Evolutionary conservation across 2,113 vertebrate genomes (phyloP).

Genomic region (Acrocephalus arundinaceus): DNA sequence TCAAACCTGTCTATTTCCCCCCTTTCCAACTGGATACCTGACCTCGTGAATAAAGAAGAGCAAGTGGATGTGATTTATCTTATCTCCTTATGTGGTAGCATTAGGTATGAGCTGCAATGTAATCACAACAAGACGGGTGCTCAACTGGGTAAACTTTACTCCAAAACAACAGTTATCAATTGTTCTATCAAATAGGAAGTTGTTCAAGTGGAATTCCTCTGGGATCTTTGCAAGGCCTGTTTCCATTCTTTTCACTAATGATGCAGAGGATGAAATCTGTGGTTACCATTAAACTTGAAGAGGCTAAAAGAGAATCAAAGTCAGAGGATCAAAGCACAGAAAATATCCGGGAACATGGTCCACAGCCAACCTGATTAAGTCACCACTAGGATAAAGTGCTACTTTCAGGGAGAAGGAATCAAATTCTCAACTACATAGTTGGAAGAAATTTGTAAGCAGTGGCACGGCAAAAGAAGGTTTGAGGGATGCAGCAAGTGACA

Average conservation of each 20-base stretch:
- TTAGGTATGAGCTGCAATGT: neutral
- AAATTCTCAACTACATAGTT: neutral
- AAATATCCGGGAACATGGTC: neutral
- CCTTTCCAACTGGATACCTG: neutral
- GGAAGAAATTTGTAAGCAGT: neutral
- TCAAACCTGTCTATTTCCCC: neutral
- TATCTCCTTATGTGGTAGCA: neutral
- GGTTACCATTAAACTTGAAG: constrained; percentile 10
- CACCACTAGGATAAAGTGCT: neutral
- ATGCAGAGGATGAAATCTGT: constrained; percentile 13
- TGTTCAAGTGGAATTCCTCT: constrained; percentile 8
- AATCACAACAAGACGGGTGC: neutral
- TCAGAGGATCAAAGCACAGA: neutral
- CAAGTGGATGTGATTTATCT: constrained; percentile 3
- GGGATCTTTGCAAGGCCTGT: constrained; percentile 7
- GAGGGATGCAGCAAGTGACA: neutral
- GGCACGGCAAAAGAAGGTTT: neutral
- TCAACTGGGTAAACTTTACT: neutral
- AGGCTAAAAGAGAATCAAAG: neutral
- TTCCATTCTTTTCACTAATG: constrained; percentile 42
- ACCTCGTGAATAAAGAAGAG: neutral
- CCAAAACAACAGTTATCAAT: constrained; percentile 19
- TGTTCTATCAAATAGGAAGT: constrained; percentile 55
- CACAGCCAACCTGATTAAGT: neutral
- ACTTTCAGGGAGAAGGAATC: neutral